A percentile compares a stretch with the other conserved stretches of the same genome.
These are phyloP conservation scores for Oasisia sp. DNA, from an alignment of 2,888 invertebrate genomes.

Conservation along the genomic window DNA sequence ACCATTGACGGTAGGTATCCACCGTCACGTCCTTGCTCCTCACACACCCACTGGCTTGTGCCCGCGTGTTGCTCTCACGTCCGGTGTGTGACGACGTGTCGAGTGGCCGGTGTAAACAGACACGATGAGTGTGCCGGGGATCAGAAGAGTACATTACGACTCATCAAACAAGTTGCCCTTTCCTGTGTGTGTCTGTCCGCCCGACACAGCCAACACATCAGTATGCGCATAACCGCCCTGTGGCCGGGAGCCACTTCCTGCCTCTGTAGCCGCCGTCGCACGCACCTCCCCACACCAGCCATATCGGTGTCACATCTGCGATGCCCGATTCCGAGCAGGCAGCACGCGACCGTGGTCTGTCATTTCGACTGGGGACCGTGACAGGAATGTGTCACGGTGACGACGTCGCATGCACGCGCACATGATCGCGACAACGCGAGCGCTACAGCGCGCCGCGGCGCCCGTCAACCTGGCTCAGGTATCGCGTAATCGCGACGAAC, in stretches of 20 bases:
- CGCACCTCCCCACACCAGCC: background rate
- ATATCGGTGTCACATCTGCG: background rate
- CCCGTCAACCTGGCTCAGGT: background rate
- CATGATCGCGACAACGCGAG: background rate
- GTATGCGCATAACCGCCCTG: background rate
- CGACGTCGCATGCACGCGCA: background rate
- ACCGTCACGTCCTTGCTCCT: background rate
- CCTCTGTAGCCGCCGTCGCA: background rate
- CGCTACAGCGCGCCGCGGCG: background rate
- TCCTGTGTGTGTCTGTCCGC: background rate
- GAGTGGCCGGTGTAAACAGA: constrained; percentile 9
- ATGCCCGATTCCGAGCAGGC: background rate
- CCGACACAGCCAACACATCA: background rate
- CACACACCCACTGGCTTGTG: background rate
- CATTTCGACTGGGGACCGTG: background rate
- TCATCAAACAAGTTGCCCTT: background rate
- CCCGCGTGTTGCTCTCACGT: background rate
- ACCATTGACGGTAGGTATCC: background rate
- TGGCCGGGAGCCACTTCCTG: background rate
- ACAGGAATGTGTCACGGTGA: background rate
- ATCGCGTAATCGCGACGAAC: background rate
- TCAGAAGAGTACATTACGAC: background rate
- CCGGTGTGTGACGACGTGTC: background rate
- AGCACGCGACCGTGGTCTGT: background rate
- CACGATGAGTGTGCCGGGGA: background rate